Evolutionary conservation across 2,888 invertebrate species (phyloP).

Genomic region (Cephonodes hylas): DNA sequence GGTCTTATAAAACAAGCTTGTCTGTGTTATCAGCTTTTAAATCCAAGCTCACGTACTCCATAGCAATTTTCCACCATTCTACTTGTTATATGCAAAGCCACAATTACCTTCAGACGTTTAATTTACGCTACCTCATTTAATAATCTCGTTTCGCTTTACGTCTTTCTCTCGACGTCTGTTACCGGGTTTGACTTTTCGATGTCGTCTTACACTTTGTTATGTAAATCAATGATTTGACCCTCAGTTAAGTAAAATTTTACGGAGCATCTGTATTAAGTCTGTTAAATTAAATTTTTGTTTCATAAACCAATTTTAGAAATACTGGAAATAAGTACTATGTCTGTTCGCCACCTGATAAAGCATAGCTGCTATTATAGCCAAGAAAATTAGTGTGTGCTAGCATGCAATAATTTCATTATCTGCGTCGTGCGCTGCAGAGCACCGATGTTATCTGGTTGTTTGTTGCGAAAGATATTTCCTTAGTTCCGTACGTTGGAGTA

Average conservation of each 20-base stretch:
- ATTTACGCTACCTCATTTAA: neutral
- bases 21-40: neutral
- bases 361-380: neutral
- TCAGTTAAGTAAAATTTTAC: too few relatives aligned
- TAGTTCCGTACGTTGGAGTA: neutral
- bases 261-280: too few relatives aligned
- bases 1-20: neutral
- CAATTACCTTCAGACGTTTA: neutral
- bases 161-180: neutral
- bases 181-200: neutral
- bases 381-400: neutral
- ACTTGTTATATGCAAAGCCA: neutral
- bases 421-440: conserved; percentile 9
- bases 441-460: conserved; percentile 8
- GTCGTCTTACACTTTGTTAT: neutral
- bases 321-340: too few relatives aligned
- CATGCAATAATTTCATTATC: conserved; percentile 4
- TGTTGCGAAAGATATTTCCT: conserved; percentile 1
- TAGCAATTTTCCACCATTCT: neutral
- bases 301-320: too few relatives aligned
- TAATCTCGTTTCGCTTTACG: neutral
- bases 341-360: too few relatives aligned
- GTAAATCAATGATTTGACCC: too few relatives aligned
- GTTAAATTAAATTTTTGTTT: too few relatives aligned
- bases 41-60: neutral